Percentiles rank a stretch among this genome's conserved stretches.
phyloP scores from a whole-genome alignment of 1,140 invertebrate genomes.

The Hormaphis cornu region DNA sequence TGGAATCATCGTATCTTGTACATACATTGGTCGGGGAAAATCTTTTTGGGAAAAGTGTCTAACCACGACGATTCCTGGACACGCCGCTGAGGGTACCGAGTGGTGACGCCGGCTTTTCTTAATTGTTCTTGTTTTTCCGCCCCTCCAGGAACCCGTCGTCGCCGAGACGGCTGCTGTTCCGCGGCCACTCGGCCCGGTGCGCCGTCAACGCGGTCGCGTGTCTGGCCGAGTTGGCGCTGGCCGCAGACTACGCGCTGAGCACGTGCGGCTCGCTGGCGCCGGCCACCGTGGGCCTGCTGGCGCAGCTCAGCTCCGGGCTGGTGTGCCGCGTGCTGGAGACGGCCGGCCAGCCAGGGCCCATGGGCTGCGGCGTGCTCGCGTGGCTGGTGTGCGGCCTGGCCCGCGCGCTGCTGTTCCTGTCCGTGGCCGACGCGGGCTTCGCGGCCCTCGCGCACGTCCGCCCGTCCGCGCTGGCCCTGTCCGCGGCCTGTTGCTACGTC shows the following conservation, averaged over 20 bases:
- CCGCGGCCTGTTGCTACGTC: slow-evolving; percentile 1
- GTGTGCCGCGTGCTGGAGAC: slow-evolving; percentile 6
- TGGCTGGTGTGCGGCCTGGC: slow-evolving; percentile 11
- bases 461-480: background rate
- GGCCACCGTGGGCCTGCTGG: background rate
- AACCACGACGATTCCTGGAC: too few relatives aligned
- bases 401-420: slow-evolving; percentile 1
- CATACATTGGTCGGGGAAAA: too few relatives aligned
- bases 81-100: too few relatives aligned
- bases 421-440: background rate
- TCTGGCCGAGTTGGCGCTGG: background rate
- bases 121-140: too few relatives aligned
- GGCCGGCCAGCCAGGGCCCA: background rate
- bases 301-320: slow-evolving; percentile 12
- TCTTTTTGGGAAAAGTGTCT: too few relatives aligned
- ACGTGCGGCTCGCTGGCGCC: background rate
- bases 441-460: background rate
- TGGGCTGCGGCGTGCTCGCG: slow-evolving; percentile 1
- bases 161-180: background rate
- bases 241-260: background rate
- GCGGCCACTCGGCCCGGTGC: background rate
- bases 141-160: background rate
- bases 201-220: background rate
- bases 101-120: too few relatives aligned
- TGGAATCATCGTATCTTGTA: too few relatives aligned